Base-by-base conservation (phyloP, 2,113 vertebrate species). In the Phyllopteryx taeniolatus region DNA sequence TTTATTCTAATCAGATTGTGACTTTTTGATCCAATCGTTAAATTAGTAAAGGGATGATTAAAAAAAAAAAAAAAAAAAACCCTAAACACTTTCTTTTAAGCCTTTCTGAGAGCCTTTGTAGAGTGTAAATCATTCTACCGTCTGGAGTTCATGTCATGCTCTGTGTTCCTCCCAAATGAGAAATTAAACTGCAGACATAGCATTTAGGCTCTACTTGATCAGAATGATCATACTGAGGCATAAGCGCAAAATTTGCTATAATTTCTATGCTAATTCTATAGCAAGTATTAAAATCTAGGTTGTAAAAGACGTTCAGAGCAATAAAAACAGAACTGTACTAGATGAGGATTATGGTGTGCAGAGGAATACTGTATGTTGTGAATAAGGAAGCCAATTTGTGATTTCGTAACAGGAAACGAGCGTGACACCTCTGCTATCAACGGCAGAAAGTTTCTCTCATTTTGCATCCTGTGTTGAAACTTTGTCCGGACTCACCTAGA, bases 401-500 rank as follows among this genome's bases (percentile, higher is more conserved):
- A 79, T 83, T 84, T 81, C 72, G 74, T 77, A 77, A 76, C 66
- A 71, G 70, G 71, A 79, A 74, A 77, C 73, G 54, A 79, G 53
- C 0, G 42, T 81, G 83, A 84, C 83, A 83, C 71, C 44, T 83
- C 51, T 62, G 82, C 80, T 81, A 66, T 78, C 53, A 4, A 31
- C 74, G 44, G 57, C 79, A 81, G 71, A 85, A 88, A 88, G 81
- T 86, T 89, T 75, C 12, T 35, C 76, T 82, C 68, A 19, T 77
- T 83, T 83, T 74, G 70, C 77, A 79, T 73, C 62, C 51, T 51
- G 67, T 70, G 75, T 60, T 72, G 64, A 76, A 81, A 78, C 78
- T 84, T 86, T 79, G 51, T 47, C 4, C 3, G 71, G n/a, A 60
- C 77, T 86, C 73, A 87, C 85, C 83, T 89, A 76, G 72, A 83